Evolutionary conservation across 2,888 invertebrate genomes (phyloP).

Genomic region (Pecten maximus): DNA sequence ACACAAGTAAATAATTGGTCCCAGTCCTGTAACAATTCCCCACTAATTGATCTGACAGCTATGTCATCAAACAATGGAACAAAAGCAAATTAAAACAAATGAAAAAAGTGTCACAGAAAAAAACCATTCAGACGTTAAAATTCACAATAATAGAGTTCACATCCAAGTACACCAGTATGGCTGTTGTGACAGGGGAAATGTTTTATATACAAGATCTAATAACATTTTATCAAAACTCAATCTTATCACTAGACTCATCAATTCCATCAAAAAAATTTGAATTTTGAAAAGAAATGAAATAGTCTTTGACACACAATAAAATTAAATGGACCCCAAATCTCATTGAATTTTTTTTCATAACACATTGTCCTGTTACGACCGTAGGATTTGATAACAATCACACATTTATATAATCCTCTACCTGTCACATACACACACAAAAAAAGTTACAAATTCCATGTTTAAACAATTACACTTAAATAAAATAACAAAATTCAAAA

Average conservation of each 20-base stretch:
- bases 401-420: background rate
- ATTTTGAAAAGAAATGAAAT: slow-evolving; percentile 18
- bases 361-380: background rate
- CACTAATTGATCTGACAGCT: background rate
- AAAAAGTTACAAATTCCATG: slow-evolving; percentile 3
- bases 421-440: background rate
- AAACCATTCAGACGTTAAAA: background rate
- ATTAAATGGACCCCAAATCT: background rate
- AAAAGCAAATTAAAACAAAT: slow-evolving; percentile 25
- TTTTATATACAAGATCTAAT: background rate
- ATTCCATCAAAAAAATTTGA: background rate
- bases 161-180: background rate
- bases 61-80: background rate
- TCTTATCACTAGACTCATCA: background rate
- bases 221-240: background rate
- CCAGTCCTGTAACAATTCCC: background rate
- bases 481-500: slow-evolving; percentile 1
- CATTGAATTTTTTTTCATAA: background rate
- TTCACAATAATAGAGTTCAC: background rate
- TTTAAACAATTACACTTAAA: slow-evolving; percentile 2
- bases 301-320: background rate
- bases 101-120: background rate
- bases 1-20: background rate
- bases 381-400: slow-evolving; percentile 7
- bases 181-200: background rate